A percentile compares a stretch with the other conserved stretches of the same genome.
These are phyloP conservation scores for Plestiodon gilberti DNA, from an alignment of 2,113 vertebrate genomes.

Conservation along the genomic window DNA sequence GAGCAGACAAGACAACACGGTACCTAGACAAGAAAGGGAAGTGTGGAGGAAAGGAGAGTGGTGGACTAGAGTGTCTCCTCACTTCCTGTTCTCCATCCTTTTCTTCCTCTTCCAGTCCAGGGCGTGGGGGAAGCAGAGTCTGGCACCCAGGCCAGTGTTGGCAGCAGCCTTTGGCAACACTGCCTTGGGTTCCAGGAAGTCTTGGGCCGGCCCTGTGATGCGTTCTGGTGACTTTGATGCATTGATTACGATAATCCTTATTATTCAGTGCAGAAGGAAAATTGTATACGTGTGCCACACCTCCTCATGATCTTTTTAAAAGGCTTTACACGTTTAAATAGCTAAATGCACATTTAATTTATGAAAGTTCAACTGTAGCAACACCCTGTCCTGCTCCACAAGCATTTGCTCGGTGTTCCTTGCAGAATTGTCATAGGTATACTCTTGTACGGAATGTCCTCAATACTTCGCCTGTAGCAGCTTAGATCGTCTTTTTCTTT, in stretches of 20 bases:
- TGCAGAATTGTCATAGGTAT: not conserved
- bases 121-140: too few species aligned
- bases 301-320: not conserved
- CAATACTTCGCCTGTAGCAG: not conserved
- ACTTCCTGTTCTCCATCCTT: too few species aligned
- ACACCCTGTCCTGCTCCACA: not conserved
- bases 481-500: not conserved
- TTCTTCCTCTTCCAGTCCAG: too few species aligned
- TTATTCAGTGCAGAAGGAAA: not conserved
- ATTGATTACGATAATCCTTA: not conserved
- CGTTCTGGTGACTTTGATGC: not conserved
- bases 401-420: not conserved
- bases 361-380: not conserved
- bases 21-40: too few species aligned
- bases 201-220: not conserved
- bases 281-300: not conserved
- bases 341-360: not conserved
- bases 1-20: too few species aligned
- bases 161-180: too few species aligned
- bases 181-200: too few species aligned
- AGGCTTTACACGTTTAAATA: not conserved
- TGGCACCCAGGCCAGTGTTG: too few species aligned
- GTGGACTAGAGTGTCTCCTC: too few species aligned
- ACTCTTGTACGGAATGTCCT: constrained; percentile 11
- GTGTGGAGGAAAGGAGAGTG: too few species aligned